These are phyloP conservation scores for Zaprionus lineosus DNA, from an alignment of 2,888 invertebrate genomes.

Conservation along the genomic window DNA sequence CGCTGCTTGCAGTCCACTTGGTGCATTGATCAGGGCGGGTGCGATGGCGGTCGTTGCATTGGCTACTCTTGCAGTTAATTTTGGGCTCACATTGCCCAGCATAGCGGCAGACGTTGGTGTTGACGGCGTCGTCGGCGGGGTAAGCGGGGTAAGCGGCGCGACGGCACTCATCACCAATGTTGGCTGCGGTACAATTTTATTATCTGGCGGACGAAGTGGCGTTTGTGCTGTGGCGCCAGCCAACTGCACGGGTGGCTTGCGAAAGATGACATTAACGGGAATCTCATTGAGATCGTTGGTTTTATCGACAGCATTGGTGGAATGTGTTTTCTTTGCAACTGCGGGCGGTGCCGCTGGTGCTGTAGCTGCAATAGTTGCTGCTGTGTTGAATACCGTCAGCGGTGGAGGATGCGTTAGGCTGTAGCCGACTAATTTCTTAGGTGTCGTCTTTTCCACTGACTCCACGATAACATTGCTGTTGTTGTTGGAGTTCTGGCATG, in stretches of 20 bases:
- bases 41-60: conserved; percentile 19
- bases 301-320: conserved; percentile 68
- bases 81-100: conserved; percentile 22
- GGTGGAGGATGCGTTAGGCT: conserved; percentile 65
- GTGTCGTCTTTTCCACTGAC: conserved; percentile 34
- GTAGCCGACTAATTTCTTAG: conserved; percentile 21
- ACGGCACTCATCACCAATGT: conserved; percentile 29
- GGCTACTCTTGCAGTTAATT: conserved; percentile 25
- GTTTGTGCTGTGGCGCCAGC: conserved; percentile 21
- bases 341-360: conserved; percentile 8
- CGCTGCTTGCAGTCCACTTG: conserved; percentile 8
- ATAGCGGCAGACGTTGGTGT: conserved; percentile 72
- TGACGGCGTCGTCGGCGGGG: conserved; percentile 55
- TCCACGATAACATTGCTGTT: conserved; percentile 35
- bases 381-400: conserved; percentile 58
- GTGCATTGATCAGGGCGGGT: conserved; percentile 30
- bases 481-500: conserved; percentile 44
- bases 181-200: conserved; percentile 17
- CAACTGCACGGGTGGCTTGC: conserved; percentile 60
- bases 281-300: conserved; percentile 79
- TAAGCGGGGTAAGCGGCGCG: conserved; percentile 53
- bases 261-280: conserved; percentile 82
- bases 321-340: conserved; percentile 73
- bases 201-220: conserved; percentile 25
- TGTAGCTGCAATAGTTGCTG: conserved; percentile 16